Percentiles rank a stretch among this genome's conserved stretches.
Evolutionary conservation across 2,113 vertebrate genomes (phyloP).

Genomic region (Lepus europaeus): DNA sequence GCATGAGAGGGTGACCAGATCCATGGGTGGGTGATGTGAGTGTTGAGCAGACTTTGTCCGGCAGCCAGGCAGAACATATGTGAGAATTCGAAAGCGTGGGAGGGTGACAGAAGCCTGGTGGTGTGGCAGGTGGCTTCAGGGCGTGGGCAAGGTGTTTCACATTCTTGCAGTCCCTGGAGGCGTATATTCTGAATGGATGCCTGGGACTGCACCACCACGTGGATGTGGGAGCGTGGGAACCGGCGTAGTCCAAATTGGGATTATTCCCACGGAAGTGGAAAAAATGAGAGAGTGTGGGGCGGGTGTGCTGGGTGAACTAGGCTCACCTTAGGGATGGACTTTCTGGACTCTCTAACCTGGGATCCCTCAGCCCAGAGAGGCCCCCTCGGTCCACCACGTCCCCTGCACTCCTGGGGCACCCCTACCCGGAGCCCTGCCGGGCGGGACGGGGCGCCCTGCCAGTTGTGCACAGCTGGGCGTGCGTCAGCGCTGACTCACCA

Average conservation of each 20-base stretch:
- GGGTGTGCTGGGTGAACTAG: background rate
- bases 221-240: slow-evolving; percentile 60
- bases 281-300: background rate
- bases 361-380: background rate
- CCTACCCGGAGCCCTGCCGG: background rate
- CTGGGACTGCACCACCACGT: background rate
- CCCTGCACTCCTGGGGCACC: background rate
- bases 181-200: background rate
- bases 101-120: background rate
- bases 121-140: background rate
- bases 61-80: background rate
- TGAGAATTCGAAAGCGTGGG: background rate
- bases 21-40: background rate
- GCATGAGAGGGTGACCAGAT: background rate
- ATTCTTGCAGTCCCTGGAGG: background rate
- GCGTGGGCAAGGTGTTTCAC: slow-evolving; percentile 17
- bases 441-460: slow-evolving; percentile 62
- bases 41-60: background rate
- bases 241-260: background rate
- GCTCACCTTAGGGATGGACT: background rate
- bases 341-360: background rate
- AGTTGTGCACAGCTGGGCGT: slow-evolving; percentile 78
- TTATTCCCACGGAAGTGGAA: background rate
- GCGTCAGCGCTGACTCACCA: slow-evolving; percentile 82
- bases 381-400: background rate